Evolutionary conservation across 1,140 invertebrate genomes (phyloP).

Genomic region (Contarinia nasturtii): DNA sequence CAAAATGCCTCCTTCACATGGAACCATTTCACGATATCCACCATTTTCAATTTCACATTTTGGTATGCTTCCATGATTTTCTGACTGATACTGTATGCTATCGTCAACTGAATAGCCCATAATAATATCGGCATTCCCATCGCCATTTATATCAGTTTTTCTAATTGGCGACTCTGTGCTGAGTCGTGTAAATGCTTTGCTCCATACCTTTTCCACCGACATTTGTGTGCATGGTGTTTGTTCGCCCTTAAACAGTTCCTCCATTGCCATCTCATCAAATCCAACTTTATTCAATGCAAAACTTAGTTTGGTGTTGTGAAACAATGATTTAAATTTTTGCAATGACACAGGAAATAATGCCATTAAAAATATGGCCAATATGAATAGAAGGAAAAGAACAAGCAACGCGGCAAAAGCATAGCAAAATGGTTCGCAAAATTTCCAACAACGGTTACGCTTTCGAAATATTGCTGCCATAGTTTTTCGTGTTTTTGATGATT

Average conservation of each 20-base stretch:
- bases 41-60: constrained; percentile 17
- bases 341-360: constrained; percentile 42
- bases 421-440: constrained; percentile 37
- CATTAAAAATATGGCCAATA: constrained; percentile 40
- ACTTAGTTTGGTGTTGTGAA: constrained; percentile 9
- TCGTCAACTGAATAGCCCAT: constrained; percentile 63
- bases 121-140: constrained; percentile 54
- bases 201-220: constrained; percentile 48
- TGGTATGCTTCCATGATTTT: constrained; percentile 12
- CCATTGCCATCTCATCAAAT: too few species aligned
- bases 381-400: constrained; percentile 31
- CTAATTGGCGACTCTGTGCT: constrained; percentile 56
- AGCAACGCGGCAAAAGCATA: constrained; percentile 36
- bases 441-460: constrained; percentile 30
- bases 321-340: constrained; percentile 35
- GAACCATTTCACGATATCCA: constrained; percentile 11
- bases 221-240: constrained; percentile 48
- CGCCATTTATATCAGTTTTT: constrained; percentile 50
- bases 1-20: constrained; percentile 58
- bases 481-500: constrained; percentile 15
- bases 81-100: too few species aligned
- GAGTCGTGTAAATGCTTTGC: constrained; percentile 46
- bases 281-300: neutral
- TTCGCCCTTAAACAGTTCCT: constrained; percentile 6
- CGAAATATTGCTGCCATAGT: constrained; percentile 20